Conservation (phyloP, 2,113 vertebrate species). For the Lampris megalopsis region DNA sequence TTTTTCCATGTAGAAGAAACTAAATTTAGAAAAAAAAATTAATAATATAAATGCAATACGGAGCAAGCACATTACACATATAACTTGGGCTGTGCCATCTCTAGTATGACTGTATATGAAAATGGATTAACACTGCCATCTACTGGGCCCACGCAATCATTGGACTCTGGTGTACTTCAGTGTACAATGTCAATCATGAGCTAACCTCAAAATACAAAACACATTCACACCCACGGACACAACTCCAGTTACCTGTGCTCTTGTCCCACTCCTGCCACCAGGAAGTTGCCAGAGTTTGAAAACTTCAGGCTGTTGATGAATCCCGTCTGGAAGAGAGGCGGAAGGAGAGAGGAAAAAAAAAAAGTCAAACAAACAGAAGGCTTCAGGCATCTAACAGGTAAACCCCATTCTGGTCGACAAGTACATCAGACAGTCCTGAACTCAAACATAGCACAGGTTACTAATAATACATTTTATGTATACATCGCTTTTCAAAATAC, state of each 20-base stretch:
- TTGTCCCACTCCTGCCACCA: slow-evolving; percentile 94
- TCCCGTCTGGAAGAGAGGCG: slow-evolving; percentile 77
- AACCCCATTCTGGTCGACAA: too few relatives aligned
- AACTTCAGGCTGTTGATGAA: slow-evolving; percentile 97
- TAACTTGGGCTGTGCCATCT: too few relatives aligned
- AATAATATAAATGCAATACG: too few relatives aligned
- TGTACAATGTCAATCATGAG: neutral
- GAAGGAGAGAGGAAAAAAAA: neutral
- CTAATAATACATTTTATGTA: too few relatives aligned
- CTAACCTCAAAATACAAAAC: neutral
- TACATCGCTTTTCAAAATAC: too few relatives aligned
- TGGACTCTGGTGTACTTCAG: neutral
- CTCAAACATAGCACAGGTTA: too few relatives aligned
- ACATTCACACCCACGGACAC: neutral
- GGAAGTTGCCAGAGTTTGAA: slow-evolving; percentile 88
- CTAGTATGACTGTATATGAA: too few relatives aligned
- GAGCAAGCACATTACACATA: too few relatives aligned
- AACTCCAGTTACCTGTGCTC: slow-evolving; percentile 90
- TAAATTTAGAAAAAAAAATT: too few relatives aligned
- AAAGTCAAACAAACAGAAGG: neutral
- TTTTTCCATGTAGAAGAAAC: too few relatives aligned
- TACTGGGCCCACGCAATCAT: slow-evolving; percentile 27
- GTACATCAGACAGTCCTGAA: too few relatives aligned
- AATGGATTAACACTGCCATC: slow-evolving; percentile 52
- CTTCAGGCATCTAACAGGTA: neutral